phyloP scores from a whole-genome alignment of 2,113 vertebrate species.

The Sphaerodactylus townsendi region DNA sequence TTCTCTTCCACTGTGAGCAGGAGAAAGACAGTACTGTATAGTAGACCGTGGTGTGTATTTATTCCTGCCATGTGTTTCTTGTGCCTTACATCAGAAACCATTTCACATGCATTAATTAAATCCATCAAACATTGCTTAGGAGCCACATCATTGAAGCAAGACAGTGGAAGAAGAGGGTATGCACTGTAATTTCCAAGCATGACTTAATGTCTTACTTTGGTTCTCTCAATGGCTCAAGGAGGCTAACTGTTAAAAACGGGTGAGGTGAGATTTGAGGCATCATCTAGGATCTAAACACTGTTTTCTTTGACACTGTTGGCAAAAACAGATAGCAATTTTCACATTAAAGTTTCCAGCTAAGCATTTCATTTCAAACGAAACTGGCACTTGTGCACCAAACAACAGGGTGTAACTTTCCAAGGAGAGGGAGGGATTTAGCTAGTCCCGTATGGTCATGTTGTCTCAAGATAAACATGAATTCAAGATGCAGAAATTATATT shows the following conservation, averaged over 20 bases:
- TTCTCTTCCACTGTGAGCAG: conserved; percentile 27
- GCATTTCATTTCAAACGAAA: conserved; percentile 29
- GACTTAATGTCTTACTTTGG: conserved; percentile 22
- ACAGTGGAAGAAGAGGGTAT: not conserved
- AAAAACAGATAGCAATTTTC: conserved; percentile 35
- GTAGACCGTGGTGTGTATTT: not conserved
- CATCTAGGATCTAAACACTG: conserved; percentile 24
- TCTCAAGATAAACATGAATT: conserved; percentile 2
- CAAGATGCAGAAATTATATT: not conserved
- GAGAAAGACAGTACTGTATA: conserved; percentile 26
- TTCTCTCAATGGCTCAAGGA: conserved; percentile 3
- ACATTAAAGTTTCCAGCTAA: conserved; percentile 27
- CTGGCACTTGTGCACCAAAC: conserved; percentile 13
- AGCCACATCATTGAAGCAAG: not conserved
- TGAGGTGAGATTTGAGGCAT: conserved; percentile 19
- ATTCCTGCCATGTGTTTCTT: conserved; percentile 21
- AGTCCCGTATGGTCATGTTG: not conserved
- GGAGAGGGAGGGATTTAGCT: not conserved
- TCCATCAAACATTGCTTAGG: not conserved
- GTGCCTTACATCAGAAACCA: conserved; percentile 20
- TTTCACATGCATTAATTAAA: conserved; percentile 16
- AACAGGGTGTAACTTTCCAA: conserved; percentile 25
- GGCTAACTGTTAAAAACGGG: conserved; percentile 23
- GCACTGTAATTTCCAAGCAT: conserved; percentile 22
- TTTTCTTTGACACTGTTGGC: conserved; percentile 23